Evolutionary conservation across 2,797 vertebrate species (phyloP), one percentile per base, ranked within the genome.

Genomic region (Phataginus tetradactyla): DNA sequence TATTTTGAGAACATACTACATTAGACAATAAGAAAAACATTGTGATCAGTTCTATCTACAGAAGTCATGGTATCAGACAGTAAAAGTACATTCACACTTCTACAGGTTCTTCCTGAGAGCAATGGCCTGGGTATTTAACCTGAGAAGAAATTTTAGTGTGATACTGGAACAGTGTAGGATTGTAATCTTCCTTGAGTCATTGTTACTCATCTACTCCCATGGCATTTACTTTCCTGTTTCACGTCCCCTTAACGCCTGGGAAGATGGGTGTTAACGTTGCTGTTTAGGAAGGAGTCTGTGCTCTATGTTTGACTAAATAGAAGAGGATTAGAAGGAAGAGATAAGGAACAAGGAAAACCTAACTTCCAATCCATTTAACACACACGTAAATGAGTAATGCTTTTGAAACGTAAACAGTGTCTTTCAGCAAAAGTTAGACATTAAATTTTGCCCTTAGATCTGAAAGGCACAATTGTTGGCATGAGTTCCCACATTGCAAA

Each of bases 351-450:
- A 83, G 69, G 81, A 79, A 86, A 93, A 53, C 29, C 53, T 53
- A 57, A 55, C 6, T 72, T 51, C 42, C 15, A 39, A 32, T 57
- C 34, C 7, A 91, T n/a, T 92, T 55, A 84, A 53, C 13, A 72
- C 9, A 68, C 32, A 66, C 6, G 64, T 21, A n/a, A 84, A 49
- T 34, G 25, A 95, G 45, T 59, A 91, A 45, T 39, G 27, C 23
- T 74, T 93, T 69, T 91, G 37, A 92, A 78, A 95, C 39, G 32
- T 17, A 29, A 81, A 79, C 15, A 37, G 9, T 94, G n/a, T 93
- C 39, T 53, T 88, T 90, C 45, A 79, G 34, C 20, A 34, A 94
- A 96, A 4, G 20, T 61, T 55, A 92, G 39, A 86, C 68, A 77
- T 68, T 61, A 95, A 66, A 64, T 23, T 83, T 71, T 79, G 32